Percentiles rank a stretch among this genome's conserved stretches.
Evolutionary conservation across 2,888 invertebrate genomes (phyloP).

Genomic region (Aporophyla nigra): DNA sequence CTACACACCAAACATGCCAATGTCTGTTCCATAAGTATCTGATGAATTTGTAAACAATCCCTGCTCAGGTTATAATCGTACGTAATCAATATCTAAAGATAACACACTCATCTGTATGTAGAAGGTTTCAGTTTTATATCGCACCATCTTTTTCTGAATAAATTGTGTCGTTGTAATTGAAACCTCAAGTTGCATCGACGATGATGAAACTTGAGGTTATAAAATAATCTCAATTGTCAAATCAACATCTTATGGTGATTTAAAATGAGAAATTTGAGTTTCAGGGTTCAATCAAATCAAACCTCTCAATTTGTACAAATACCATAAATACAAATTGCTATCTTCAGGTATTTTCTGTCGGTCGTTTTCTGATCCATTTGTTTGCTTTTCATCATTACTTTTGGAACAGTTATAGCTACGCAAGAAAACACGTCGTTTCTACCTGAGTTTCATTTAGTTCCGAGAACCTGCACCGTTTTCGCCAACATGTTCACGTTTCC

Average conservation of each 20-base stretch:
- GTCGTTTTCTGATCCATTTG: background rate
- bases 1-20: slow-evolving; percentile 2
- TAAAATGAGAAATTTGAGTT: background rate
- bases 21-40: background rate
- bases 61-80: background rate
- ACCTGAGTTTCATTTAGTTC: background rate
- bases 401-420: background rate
- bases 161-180: background rate
- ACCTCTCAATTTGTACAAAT: too few relatives aligned
- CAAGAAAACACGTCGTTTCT: background rate
- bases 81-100: too few relatives aligned
- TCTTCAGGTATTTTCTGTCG: background rate
- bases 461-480: background rate
- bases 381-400: background rate
- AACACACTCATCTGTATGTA: background rate
- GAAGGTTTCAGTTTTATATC: background rate
- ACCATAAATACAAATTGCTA: background rate
- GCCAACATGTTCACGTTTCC: background rate
- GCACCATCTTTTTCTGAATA: background rate
- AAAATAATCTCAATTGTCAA: background rate
- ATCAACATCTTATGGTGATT: background rate
- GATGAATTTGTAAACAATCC: background rate
- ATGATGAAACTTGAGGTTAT: background rate
- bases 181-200: background rate
- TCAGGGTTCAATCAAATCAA: background rate